Base-by-base conservation (phyloP, 2,888 invertebrate species). In the Azorinus chamasolen region DNA sequence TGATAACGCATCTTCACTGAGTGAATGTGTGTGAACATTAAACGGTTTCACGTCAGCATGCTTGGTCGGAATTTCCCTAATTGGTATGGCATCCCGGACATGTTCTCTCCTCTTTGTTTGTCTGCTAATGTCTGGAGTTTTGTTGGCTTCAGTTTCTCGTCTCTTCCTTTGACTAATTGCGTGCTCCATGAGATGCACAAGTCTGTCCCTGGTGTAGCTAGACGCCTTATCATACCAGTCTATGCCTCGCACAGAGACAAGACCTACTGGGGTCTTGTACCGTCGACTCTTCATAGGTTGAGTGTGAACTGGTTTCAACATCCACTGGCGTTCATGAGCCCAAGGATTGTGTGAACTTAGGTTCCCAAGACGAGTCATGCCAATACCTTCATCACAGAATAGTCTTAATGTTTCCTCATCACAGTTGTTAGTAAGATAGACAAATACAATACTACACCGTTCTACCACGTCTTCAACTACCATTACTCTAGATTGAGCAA, bases 241-340 rank as follows among this genome's bases (percentile, higher is more conserved):
- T 14, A 81, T 66, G 18, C 81, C 81, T 6, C 27, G 55, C 18
- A 71, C 10, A 1, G 74, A 72, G 18, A 72, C 32, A 18, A 81
- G 61, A 10, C 81, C 78, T 4, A 71, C 20, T 22, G 78, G 78
- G 22, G 69, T 65, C 41, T 59, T 41, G 22, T 81, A 81, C 14
- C 37, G 2, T 16, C 78, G 50, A 1, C 12, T 10, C 16, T 57
- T 65, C 6, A 18, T 16, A 2, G 72, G 62, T 16, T 65, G 41
- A 18, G 81, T 75, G 53, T 81, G 81, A 18, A 81, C 81, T 3
- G 81, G 81, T 45, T 65, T 78, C 2, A 81, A 48, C 12, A 63
- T 50, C 68, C 71, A 78, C 25, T 61, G 20, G 14, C 66, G 32
- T 14, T 53, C 61, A 24, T 48, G 54, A 6, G 14, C 14, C 4